Evolutionary conservation across 1,140 invertebrate species (phyloP).

Genomic region (Delia radicum): DNA sequence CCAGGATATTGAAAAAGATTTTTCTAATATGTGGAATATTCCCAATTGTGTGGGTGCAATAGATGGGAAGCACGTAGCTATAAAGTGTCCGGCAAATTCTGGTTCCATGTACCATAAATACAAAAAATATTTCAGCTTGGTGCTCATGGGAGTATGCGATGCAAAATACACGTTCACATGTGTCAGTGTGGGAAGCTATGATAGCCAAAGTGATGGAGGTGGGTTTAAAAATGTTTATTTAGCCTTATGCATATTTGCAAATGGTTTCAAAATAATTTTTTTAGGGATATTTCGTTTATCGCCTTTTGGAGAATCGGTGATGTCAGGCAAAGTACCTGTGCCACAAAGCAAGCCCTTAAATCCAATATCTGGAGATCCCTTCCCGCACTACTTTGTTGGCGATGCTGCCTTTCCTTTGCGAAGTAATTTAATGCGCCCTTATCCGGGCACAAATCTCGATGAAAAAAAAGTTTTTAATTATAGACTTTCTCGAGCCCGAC

Average conservation of each 20-base stretch:
- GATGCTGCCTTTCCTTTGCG: constrained; percentile 57
- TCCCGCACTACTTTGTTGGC: constrained; percentile 55
- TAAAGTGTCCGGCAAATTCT: too few relatives aligned
- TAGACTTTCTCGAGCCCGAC: constrained; percentile 47
- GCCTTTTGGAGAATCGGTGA: constrained; percentile 41
- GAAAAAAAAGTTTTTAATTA: constrained; percentile 57
- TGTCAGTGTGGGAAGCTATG: constrained; percentile 56
- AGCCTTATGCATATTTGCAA: constrained; percentile 10
- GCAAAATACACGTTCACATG: constrained; percentile 50
- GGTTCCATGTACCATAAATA: constrained; percentile 57
- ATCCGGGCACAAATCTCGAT: constrained; percentile 40
- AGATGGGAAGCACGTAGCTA: too few relatives aligned
- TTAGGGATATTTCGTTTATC: constrained; percentile 38
- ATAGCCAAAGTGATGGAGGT: constrained; percentile 49
- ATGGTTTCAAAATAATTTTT: not conserved
- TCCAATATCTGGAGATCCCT: constrained; percentile 30
- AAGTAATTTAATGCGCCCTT: constrained; percentile 56
- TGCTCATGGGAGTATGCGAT: constrained; percentile 32
- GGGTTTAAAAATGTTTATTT: not conserved
- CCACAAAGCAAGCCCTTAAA: constrained; percentile 37
- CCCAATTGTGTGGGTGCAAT: constrained; percentile 56
- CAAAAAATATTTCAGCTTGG: constrained; percentile 51
- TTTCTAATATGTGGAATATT: constrained; percentile 47
- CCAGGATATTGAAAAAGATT: constrained; percentile 36
- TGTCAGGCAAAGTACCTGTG: constrained; percentile 41